Evolutionary conservation across 2,888 invertebrate genomes (phyloP).

Genomic region (Caenorhabditis panamensis): DNA sequence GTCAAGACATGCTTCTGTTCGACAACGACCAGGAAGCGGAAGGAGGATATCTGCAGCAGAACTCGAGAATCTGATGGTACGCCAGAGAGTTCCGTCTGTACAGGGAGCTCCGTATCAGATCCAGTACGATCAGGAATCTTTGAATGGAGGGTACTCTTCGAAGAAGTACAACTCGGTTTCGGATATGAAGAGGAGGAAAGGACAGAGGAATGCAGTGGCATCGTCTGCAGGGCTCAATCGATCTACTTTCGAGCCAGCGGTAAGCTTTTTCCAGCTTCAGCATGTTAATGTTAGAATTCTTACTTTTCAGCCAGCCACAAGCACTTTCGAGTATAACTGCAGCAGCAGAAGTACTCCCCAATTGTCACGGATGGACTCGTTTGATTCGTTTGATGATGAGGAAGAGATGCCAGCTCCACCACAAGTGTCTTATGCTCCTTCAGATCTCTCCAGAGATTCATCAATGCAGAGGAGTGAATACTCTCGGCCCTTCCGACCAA

Average conservation of each 20-base stretch:
- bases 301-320: conserved; percentile 31
- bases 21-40: conserved; percentile 66
- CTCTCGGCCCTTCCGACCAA: conserved; percentile 71
- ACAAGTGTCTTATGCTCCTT: conserved; percentile 16
- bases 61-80: conserved; percentile 92
- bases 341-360: conserved; percentile 62
- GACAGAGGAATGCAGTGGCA: conserved; percentile 77
- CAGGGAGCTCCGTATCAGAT: conserved; percentile 50
- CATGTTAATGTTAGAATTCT: not conserved
- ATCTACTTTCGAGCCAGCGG: conserved; percentile 53
- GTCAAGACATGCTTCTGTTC: conserved; percentile 68
- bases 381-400: conserved; percentile 66
- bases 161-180: conserved; percentile 93
- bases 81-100: conserved; percentile 84
- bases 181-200: conserved; percentile 93
- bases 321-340: conserved; percentile 58
- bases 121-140: conserved; percentile 63
- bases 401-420: conserved; percentile 52
- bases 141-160: conserved; percentile 71
- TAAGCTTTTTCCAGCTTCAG: not conserved
- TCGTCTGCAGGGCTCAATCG: conserved; percentile 55
- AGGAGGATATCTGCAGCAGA: conserved; percentile 91
- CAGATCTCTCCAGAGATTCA: conserved; percentile 32
- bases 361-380: conserved; percentile 64
- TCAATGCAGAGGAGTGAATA: conserved; percentile 70